Evolutionary conservation across 2,113 vertebrate species (phyloP).

Genomic region (Aythya baeri): DNA sequence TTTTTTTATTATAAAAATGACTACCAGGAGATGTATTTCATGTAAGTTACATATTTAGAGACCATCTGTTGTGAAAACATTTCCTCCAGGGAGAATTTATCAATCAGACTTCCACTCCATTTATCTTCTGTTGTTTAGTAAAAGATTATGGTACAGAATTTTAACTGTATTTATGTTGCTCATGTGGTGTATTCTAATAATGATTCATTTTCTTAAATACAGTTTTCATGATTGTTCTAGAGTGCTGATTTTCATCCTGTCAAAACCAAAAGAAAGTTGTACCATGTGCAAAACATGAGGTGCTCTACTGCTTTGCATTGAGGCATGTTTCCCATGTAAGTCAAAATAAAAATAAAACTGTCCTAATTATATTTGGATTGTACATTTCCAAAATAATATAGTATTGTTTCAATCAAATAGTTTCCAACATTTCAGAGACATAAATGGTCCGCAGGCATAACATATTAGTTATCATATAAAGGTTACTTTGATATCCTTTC

Average conservation of each 20-base stretch:
- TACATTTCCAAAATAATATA: neutral
- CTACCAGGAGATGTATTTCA: constrained; percentile 20
- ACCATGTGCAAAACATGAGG: neutral
- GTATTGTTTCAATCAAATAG: neutral
- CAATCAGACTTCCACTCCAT: constrained; percentile 25
- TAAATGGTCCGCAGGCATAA: neutral
- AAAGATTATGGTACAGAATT: neutral
- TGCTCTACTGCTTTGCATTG: neutral
- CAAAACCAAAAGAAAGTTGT: neutral
- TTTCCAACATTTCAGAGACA: neutral
- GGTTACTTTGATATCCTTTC: neutral
- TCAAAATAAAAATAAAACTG: too few species aligned
- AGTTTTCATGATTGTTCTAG: neutral
- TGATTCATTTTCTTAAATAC: neutral
- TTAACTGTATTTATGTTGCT: neutral
- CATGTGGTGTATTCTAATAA: neutral
- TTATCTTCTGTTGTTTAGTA: constrained; percentile 20
- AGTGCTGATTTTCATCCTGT: neutral
- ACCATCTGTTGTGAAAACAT: constrained; percentile 40
- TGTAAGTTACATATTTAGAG: constrained; percentile 35
- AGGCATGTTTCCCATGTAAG: too few species aligned
- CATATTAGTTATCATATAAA: neutral
- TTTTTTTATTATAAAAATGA: constrained; percentile 40
- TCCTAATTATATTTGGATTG: neutral
- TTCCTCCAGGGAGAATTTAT: constrained; percentile 37